Conservation (phyloP, 2,888 invertebrate genomes). For the Drosophila cracens region DNA sequence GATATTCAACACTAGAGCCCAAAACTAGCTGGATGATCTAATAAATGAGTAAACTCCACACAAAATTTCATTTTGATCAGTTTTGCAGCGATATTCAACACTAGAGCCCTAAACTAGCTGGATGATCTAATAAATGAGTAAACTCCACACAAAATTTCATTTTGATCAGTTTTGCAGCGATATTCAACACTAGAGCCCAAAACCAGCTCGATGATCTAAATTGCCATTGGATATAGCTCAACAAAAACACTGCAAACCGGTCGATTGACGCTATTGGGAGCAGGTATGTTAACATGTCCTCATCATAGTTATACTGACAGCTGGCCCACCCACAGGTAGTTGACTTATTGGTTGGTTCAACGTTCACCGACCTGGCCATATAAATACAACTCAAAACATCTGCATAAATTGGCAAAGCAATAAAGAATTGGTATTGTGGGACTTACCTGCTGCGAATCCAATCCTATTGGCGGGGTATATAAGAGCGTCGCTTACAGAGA, state of each 20-base stretch:
- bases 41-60: too few species aligned
- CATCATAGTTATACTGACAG: slow-evolving; percentile 16
- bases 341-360: neutral
- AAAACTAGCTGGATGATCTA: too few species aligned
- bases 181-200: neutral
- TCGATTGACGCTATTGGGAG: neutral
- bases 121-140: too few species aligned
- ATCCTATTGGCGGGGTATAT: slow-evolving; percentile 38
- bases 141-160: neutral
- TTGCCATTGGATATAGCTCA: slow-evolving; percentile 14
- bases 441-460: slow-evolving; percentile 38
- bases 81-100: too few species aligned
- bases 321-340: slow-evolving; percentile 49
- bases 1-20: too few species aligned
- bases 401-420: slow-evolving; percentile 32
- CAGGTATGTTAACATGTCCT: slow-evolving; percentile 11
- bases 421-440: slow-evolving; percentile 5
- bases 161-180: neutral
- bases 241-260: slow-evolving; percentile 26
- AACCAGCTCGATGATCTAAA: neutral
- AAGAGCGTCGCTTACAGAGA: slow-evolving; percentile 28
- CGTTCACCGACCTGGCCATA: slow-evolving; percentile 1
- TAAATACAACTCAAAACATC: slow-evolving; percentile 39
- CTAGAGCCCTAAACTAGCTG: neutral
- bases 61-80: too few species aligned